Evolutionary conservation across 2,797 vertebrate genomes (phyloP), one percentile per base, ranked within the genome.

Genomic region (Gymnodraco acuticeps): DNA sequence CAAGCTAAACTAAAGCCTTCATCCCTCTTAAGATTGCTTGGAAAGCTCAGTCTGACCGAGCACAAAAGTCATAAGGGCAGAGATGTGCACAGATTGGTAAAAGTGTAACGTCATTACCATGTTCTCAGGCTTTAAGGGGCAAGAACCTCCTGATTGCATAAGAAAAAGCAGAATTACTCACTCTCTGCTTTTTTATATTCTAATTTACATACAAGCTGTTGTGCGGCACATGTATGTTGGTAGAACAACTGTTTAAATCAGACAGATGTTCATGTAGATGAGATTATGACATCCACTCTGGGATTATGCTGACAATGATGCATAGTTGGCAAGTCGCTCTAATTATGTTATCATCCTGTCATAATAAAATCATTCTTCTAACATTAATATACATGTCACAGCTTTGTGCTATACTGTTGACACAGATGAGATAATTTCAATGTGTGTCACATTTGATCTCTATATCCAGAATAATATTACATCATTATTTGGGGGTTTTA

Each of bases 1-100:
- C 72, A 70, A 82, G 78, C 78, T 88, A 70, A 87, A 89, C 76
- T 86, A 83, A 88, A 81, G 83, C 73, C 78, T 78, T 83, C 82
- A 87, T 87, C 82, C 75, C 61, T 78, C 43, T 76, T 79, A 75
- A 77, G 84, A 88, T 65, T 77, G 78, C 61, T 83, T 60, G 73
- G 71, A 78, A 61, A 83, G 73, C 86, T 88, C 76, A 73, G 79
- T 54, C 59, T 68, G 70, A 71, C 74, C 41, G 19, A 70, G 69
- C 20, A 5, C n/a, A 58, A 10, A 10, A 82, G 85, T 89, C 81
- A 81, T 4, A 33, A 70, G 72, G 80, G 75, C 85, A 75, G 52
- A 59, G 64, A 76, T 73, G 64, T 58, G 69, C 50, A 38, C 65
- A 72, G 86, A 86, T 81, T 80, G 77, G 31, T 16, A 41, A 56